phyloP scores from a whole-genome alignment of 2,113 vertebrate species.

The Clinocottus analis region DNA sequence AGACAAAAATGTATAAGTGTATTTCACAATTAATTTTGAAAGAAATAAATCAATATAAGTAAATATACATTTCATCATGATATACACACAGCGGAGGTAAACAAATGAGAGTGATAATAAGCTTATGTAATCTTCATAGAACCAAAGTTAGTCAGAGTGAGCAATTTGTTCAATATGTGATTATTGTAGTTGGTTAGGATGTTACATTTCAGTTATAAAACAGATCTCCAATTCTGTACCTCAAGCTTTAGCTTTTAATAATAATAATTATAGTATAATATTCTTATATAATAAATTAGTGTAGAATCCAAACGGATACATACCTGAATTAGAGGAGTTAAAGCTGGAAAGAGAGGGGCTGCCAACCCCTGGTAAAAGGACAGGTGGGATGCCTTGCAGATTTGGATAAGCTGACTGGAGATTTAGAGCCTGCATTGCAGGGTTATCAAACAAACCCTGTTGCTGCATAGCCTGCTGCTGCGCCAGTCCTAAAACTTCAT shows the following conservation, averaged over 20 bases:
- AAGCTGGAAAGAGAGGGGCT: constrained; percentile 97
- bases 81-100: neutral
- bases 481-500: constrained; percentile 96
- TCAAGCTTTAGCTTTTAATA: neutral
- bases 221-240: constrained; percentile 1
- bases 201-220: neutral
- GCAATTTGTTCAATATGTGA: constrained; percentile 6
- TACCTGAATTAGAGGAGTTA: constrained; percentile 99
- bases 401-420: constrained; percentile 94
- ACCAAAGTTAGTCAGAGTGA: neutral
- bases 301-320: constrained; percentile 58
- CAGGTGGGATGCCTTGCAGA: constrained; percentile 96
- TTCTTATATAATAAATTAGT: neutral
- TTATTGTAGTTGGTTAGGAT: neutral
- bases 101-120: neutral
- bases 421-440: constrained; percentile 96
- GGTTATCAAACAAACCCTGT: constrained; percentile 95
- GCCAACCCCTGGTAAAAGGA: constrained; percentile 96
- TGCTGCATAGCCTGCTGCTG: constrained; percentile 92
- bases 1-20: constrained; percentile 46
- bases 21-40: constrained; percentile 14
- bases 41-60: neutral
- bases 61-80: neutral
- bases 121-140: neutral
- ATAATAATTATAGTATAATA: no score